Evolutionary conservation across 2,113 vertebrate genomes (phyloP).

Genomic region (Cepphus grylle): DNA sequence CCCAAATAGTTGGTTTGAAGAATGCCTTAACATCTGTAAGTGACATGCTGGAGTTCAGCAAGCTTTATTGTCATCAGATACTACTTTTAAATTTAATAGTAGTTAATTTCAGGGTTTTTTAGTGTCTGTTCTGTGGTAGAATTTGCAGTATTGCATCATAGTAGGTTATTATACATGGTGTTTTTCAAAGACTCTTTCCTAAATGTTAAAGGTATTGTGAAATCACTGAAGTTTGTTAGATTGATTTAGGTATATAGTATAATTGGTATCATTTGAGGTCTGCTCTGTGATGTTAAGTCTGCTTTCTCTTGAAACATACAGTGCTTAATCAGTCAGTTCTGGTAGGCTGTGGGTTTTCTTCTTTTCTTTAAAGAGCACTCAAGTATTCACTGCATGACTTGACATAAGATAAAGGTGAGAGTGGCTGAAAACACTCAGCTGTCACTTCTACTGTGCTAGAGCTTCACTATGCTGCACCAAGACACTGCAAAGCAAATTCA

Average conservation of each 20-base stretch:
- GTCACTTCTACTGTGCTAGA: background rate
- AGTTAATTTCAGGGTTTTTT: background rate
- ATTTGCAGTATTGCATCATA: constrained; percentile 2
- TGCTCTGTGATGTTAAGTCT: background rate
- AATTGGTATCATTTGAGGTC: background rate
- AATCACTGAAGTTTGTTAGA: background rate
- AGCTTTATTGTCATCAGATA: background rate
- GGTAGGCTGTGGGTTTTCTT: background rate
- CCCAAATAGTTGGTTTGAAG: constrained; percentile 89
- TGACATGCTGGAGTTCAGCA: background rate
- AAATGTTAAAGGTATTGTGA: background rate
- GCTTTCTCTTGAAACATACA: background rate
- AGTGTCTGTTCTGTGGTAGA: background rate
- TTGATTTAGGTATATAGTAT: background rate
- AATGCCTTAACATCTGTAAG: constrained; percentile 88
- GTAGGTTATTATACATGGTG: background rate
- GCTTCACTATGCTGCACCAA: background rate
- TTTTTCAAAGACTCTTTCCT: background rate
- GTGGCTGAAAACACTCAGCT: background rate
- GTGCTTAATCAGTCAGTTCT: background rate
- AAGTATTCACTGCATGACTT: background rate
- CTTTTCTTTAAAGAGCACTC: background rate
- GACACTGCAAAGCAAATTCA: background rate
- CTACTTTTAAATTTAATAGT: background rate
- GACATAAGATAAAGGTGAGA: background rate